phyloP scores from a whole-genome alignment of 2,113 vertebrate genomes.

The Tupaia chinensis region DNA sequence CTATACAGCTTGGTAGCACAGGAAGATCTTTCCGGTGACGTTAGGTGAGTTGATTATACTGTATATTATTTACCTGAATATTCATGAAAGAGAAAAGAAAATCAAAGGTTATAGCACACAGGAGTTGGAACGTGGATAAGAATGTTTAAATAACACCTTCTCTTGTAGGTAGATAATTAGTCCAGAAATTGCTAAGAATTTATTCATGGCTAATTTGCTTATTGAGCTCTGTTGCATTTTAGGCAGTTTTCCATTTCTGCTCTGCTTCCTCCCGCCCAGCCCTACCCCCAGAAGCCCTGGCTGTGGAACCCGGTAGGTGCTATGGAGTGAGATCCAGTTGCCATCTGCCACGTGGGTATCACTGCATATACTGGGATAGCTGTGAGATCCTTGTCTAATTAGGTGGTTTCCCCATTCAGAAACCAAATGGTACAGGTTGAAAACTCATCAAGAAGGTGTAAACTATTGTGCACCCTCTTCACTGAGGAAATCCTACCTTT shows the following conservation, averaged over 20 bases:
- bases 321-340: background rate
- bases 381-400: too few species aligned
- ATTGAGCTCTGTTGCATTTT: background rate
- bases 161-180: slow-evolving; percentile 45
- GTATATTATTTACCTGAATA: slow-evolving; percentile 25
- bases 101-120: slow-evolving; percentile 58
- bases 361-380: background rate
- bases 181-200: background rate
- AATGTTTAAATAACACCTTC: slow-evolving; percentile 28
- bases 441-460: background rate
- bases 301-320: background rate
- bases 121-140: slow-evolving; percentile 30
- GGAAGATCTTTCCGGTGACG: background rate
- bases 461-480: background rate
- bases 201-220: background rate
- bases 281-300: background rate
- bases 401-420: background rate
- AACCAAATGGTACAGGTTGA: background rate
- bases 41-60: background rate
- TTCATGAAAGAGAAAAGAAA: slow-evolving; percentile 55
- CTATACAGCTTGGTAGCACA: background rate
- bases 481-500: background rate
- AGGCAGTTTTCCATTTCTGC: background rate
- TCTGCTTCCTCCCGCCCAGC: background rate
- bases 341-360: background rate